Conservation (phyloP, 2,113 vertebrate species). For the Chamaetylas fuelleborni region DNA sequence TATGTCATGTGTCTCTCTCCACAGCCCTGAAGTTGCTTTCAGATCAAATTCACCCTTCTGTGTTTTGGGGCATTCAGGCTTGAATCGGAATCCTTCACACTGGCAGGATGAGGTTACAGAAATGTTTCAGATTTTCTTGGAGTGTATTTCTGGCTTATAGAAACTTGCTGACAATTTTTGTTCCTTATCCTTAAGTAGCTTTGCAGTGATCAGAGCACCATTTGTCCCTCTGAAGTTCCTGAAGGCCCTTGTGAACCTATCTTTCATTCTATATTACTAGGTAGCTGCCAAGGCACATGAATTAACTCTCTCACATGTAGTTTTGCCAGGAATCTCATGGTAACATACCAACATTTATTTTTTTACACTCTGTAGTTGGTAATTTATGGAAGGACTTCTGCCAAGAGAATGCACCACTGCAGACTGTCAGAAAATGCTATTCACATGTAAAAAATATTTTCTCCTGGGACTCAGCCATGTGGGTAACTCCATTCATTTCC, state of each 20-base stretch:
- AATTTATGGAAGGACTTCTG: slow-evolving; percentile 13
- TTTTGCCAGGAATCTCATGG: slow-evolving; percentile 13
- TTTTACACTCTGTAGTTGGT: not conserved
- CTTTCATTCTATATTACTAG: not conserved
- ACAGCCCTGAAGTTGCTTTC: not conserved
- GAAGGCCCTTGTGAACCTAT: not conserved
- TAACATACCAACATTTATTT: not conserved
- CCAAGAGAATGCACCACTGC: not conserved
- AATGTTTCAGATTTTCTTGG: not conserved
- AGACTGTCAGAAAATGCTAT: not conserved
- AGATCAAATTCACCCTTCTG: not conserved
- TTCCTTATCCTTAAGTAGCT: not conserved
- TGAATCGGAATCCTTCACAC: not conserved
- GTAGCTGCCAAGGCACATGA: not conserved
- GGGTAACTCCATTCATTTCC: not conserved
- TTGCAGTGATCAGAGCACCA: not conserved
- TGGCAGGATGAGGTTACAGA: not conserved
- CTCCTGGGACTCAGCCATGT: not conserved
- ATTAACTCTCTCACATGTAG: not conserved
- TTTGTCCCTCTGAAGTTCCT: slow-evolving; percentile 12
- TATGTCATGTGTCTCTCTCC: not conserved
- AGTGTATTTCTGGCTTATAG: not conserved
- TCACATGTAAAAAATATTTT: not conserved
- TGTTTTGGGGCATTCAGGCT: not conserved
- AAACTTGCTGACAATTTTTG: slow-evolving; percentile 1